Evolutionary conservation across 2,797 vertebrate species (phyloP).

Genomic region (Bradypus variegatus): DNA sequence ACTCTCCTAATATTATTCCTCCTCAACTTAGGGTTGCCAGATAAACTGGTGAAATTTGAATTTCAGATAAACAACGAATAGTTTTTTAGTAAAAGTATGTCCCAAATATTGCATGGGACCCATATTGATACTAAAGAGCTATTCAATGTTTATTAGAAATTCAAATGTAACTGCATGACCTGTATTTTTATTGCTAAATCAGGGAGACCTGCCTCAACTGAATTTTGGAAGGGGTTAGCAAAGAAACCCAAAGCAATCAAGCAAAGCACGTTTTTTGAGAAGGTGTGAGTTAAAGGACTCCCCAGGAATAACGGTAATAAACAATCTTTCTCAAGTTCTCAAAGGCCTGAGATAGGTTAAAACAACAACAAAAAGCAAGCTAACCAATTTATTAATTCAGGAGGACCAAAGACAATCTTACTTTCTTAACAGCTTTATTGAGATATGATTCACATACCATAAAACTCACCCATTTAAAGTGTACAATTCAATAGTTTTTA

Average conservation of each 20-base stretch:
- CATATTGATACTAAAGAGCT: neutral
- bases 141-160: neutral
- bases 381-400: neutral
- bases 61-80: neutral
- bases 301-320: neutral
- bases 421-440: neutral
- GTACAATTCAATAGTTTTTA: neutral
- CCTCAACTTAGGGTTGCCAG: neutral
- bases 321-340: neutral
- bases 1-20: neutral
- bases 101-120: neutral
- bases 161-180: neutral
- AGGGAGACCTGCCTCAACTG: neutral
- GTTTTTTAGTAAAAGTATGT: neutral
- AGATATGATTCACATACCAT: neutral
- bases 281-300: neutral
- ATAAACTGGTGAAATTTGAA: neutral
- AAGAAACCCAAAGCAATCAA: neutral
- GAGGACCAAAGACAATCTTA: neutral
- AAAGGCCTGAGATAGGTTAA: neutral
- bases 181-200: constrained; percentile 1
- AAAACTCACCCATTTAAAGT: neutral
- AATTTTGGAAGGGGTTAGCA: constrained; percentile 11
- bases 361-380: neutral
- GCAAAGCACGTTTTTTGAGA: constrained; percentile 1